Conservation (phyloP, 2,888 invertebrate species). For the Cotesia congregata region DNA sequence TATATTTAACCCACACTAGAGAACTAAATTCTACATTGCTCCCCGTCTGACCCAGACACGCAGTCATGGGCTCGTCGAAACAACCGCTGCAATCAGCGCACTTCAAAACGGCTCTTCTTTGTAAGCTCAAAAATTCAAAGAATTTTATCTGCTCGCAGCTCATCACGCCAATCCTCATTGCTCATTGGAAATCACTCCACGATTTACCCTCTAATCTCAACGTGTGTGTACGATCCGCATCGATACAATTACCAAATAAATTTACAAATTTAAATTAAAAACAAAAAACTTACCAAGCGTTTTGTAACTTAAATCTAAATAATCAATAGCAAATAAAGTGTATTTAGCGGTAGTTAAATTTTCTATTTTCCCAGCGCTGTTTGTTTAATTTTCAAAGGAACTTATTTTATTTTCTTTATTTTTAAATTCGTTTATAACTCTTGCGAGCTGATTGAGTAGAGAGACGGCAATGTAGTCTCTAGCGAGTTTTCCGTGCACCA, state of each 20-base stretch:
- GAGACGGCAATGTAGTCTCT: constrained; percentile 7
- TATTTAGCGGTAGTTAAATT: not conserved
- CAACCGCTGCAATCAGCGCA: constrained; percentile 43
- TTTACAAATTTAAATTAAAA: constrained; percentile 3
- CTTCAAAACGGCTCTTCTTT: constrained; percentile 41
- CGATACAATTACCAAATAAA: constrained; percentile 16
- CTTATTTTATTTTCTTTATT: constrained; percentile 23
- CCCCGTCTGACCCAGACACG: constrained; percentile 56
- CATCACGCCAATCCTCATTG: constrained; percentile 34
- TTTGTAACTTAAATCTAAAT: constrained; percentile 3
- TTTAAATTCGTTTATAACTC: constrained; percentile 35
- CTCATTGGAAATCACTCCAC: constrained; percentile 41
- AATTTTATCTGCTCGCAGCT: constrained; percentile 8
- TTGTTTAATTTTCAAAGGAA: constrained; percentile 7
- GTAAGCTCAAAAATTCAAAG: constrained; percentile 37
- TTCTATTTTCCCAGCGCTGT: not conserved
- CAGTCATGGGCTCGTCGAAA: constrained; percentile 57
- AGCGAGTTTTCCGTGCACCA: constrained; percentile 61
- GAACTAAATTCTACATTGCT: constrained; percentile 57
- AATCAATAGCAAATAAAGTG: not conserved
- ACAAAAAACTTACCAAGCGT: constrained; percentile 3
- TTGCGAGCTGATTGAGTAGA: constrained; percentile 33
- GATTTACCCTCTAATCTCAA: constrained; percentile 34
- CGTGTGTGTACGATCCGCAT: constrained; percentile 29
- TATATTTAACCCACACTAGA: constrained; percentile 31